Evolutionary conservation across 2,797 vertebrate species (phyloP).

Genomic region (Sebastolobus altivelis): DNA sequence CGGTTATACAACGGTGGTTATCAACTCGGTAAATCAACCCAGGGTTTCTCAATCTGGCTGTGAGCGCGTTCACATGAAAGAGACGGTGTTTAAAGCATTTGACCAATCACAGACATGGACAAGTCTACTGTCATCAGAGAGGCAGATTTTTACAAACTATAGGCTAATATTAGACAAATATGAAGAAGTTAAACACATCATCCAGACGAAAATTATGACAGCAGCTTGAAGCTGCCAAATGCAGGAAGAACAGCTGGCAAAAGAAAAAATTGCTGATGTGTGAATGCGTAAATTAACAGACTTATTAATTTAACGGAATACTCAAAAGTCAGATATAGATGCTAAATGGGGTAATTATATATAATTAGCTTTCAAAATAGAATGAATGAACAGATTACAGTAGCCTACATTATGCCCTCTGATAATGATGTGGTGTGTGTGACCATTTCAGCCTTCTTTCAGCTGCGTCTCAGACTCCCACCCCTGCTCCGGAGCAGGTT

Average conservation of each 20-base stretch:
- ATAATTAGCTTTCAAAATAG: too few relatives aligned
- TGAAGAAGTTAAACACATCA: neutral
- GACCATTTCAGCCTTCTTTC: neutral
- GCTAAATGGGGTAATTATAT: too few relatives aligned
- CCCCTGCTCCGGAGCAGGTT: neutral
- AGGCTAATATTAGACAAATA: neutral
- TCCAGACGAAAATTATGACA: too few relatives aligned
- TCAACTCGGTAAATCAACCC: neutral
- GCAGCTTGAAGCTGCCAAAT: too few relatives aligned
- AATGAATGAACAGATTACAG: too few relatives aligned
- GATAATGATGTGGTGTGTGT: neutral
- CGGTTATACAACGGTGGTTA: neutral
- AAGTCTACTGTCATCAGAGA: neutral
- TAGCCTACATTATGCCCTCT: too few relatives aligned
- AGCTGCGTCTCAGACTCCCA: neutral
- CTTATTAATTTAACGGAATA: too few relatives aligned
- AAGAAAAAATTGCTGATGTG: too few relatives aligned
- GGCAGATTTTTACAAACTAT: neutral
- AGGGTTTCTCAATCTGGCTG: neutral
- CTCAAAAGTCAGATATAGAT: too few relatives aligned
- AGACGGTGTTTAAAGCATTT: neutral
- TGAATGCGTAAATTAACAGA: too few relatives aligned
- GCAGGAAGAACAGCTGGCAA: neutral
- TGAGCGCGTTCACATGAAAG: neutral
- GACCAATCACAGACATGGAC: too few relatives aligned